Base-by-base conservation (phyloP, 1,140 invertebrate genomes). In the Diorhabda sublineata region DNA sequence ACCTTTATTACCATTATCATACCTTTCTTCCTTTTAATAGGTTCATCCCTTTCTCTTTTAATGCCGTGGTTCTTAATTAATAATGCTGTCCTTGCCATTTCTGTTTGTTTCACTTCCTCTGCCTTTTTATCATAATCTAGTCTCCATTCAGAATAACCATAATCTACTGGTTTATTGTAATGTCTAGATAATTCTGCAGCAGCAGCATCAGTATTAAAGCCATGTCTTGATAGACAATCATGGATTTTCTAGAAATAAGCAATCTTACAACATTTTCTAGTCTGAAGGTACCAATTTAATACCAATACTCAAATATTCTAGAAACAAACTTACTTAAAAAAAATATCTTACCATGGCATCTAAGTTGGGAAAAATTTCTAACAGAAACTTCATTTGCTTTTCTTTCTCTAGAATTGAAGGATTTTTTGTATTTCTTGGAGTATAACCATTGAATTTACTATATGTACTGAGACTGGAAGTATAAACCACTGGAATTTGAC, bases 361-460 rank as follows among this genome's bases (percentile, higher is more conserved):
- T 52, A 78, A 61, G 58, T 73, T 71, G 9, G 75, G 77, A 69
- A 79, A 81, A 56, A 71, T 74, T 43, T 75, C 73, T 9, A 78
- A 66, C 9, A 81, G 68, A 68, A 77, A 81, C 67, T 75, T 75
- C 73, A 81, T 74, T 66, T 80, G 75, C 45, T 75, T 74, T 62
- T 80, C 80, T 61, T 78, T 78, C 52, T 80, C 77, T 6, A 76
- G 58, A 26, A 80, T 74, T 8, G 68, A 63, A 45, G 76, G 74
- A 57, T 73, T 73, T 66, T 78, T 77, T 67, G 71, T 69, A 67
- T 58, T 67, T 73, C 52, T 67, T 57, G 41, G 66, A 56, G 61
- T 68, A 52, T 52, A 61, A 6, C 69, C 69, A 63, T 71, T 68
- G 26, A 58, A 42, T 68, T 59, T 67, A 26, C 26, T 26, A 26